Evolutionary conservation across 1,140 invertebrate species (phyloP).

Genomic region (Drosophila biarmipes): DNA sequence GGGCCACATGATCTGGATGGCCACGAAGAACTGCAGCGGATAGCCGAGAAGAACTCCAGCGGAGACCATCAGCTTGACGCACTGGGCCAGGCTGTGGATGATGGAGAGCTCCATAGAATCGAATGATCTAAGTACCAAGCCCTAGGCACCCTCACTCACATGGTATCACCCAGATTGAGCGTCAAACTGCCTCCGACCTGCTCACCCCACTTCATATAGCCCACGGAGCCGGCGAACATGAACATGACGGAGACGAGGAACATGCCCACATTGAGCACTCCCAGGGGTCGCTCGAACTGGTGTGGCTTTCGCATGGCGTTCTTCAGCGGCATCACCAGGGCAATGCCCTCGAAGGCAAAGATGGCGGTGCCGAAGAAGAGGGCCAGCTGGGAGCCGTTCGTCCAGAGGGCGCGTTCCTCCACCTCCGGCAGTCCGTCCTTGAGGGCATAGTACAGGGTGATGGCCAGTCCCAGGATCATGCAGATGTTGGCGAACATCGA

Average conservation of each 20-base stretch:
- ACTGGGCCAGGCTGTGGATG: conserved; percentile 85
- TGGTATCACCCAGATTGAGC: conserved; percentile 87
- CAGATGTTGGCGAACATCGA: conserved; percentile 90
- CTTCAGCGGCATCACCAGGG: conserved; percentile 93
- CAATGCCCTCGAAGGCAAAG: conserved; percentile 92
- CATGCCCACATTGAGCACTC: conserved; percentile 95
- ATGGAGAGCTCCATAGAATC: not conserved
- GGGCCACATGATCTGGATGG: conserved; percentile 88
- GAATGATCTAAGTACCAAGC: not conserved
- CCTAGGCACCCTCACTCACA: conserved; percentile 62
- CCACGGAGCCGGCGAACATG: conserved; percentile 92
- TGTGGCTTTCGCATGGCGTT: conserved; percentile 94
- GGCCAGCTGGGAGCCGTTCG: conserved; percentile 87
- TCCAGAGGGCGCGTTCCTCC: conserved; percentile 85
- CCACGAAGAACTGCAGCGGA: conserved; percentile 94
- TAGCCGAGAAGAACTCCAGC: conserved; percentile 91
- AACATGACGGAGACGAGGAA: conserved; percentile 87
- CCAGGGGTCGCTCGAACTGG: conserved; percentile 90
- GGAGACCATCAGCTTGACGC: conserved; percentile 89
- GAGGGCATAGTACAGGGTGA: conserved; percentile 89
- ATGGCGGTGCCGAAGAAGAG: conserved; percentile 92
- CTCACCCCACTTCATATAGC: conserved; percentile 93
- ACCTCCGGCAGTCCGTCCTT: conserved; percentile 88
- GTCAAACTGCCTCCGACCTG: conserved; percentile 89
- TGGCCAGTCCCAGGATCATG: conserved; percentile 88